phyloP scores from a whole-genome alignment of 2,113 vertebrate species.

The Rissa tridactyla region DNA sequence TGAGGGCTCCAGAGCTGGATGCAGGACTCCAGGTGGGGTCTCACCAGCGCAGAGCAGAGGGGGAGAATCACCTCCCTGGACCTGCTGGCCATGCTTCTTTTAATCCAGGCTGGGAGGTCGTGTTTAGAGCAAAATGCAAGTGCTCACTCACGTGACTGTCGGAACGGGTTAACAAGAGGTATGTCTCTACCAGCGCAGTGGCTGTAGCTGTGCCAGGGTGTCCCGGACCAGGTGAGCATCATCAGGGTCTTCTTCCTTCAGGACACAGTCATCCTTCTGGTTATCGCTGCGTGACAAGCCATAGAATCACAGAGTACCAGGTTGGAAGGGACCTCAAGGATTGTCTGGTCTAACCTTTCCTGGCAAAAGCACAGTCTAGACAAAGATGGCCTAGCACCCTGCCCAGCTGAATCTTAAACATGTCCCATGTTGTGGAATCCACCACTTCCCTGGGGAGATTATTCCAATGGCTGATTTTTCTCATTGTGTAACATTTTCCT shows the following conservation, averaged over 20 bases:
- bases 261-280: background rate
- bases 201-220: background rate
- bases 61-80: too few relatives aligned
- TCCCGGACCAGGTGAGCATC: background rate
- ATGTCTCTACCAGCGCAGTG: background rate
- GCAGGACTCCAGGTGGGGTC: too few relatives aligned
- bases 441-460: background rate
- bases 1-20: too few relatives aligned
- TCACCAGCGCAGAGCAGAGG: too few relatives aligned
- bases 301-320: background rate
- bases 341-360: background rate
- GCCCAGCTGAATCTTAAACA: background rate
- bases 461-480: background rate
- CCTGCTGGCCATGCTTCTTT: too few relatives aligned
- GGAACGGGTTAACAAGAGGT: background rate
- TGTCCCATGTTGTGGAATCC: background rate
- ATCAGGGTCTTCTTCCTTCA: background rate
- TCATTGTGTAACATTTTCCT: background rate
- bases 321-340: background rate
- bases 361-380: background rate
- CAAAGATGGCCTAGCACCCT: background rate
- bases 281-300: background rate
- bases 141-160: rapidly evolving
- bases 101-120: background rate
- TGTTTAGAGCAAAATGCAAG: background rate